A percentile compares a stretch with the other conserved stretches of the same genome.
phyloP scores from a whole-genome alignment of 2,888 invertebrate genomes.

The Carterocephalus palaemon region DNA sequence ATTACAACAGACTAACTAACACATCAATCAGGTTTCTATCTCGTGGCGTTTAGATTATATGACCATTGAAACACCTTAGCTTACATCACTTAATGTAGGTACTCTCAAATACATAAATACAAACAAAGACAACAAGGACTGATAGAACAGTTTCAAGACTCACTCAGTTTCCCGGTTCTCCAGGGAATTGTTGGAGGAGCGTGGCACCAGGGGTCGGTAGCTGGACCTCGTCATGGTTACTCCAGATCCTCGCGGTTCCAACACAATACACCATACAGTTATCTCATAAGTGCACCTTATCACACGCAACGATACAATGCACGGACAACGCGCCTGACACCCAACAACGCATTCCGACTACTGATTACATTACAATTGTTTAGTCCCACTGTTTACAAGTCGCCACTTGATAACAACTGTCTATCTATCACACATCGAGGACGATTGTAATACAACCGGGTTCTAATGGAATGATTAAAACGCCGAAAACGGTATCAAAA shows the following conservation, averaged over 20 bases:
- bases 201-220: conserved; percentile 66
- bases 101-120: conserved; percentile 9
- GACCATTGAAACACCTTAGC: too few relatives aligned
- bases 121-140: conserved; percentile 12
- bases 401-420: conserved; percentile 39
- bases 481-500: conserved; percentile 44
- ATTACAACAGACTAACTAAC: too few relatives aligned
- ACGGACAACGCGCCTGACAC: conserved; percentile 45
- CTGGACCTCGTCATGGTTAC: conserved; percentile 66
- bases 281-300: conserved; percentile 25
- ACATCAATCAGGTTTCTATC: too few relatives aligned
- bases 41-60: too few relatives aligned
- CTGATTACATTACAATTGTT: conserved; percentile 43
- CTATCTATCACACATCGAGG: conserved; percentile 48
- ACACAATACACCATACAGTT: conserved; percentile 36
- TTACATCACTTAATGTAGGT: too few relatives aligned
- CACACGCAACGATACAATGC: conserved; percentile 36
- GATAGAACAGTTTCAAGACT: too few relatives aligned
- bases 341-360: conserved; percentile 44
- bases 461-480: conserved; percentile 40
- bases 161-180: conserved; percentile 63
- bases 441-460: conserved; percentile 36
- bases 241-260: conserved; percentile 24
- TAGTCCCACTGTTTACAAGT: conserved; percentile 42
- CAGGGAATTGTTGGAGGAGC: conserved; percentile 63